phyloP scores from a whole-genome alignment of 2,888 invertebrate species.

The Anoplius nigerrimus region DNA sequence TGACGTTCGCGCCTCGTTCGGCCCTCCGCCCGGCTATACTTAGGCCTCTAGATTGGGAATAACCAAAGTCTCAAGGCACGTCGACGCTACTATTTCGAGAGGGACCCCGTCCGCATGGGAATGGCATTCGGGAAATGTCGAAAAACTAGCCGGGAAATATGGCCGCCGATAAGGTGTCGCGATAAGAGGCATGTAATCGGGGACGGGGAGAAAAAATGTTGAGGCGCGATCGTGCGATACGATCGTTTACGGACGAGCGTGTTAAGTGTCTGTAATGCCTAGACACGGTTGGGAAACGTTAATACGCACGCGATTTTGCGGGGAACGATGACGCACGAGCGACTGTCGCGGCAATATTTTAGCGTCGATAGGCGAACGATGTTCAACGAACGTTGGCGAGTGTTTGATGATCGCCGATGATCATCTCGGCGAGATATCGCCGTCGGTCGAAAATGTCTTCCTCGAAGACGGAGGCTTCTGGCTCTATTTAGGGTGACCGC shows the following conservation, averaged over 20 bases:
- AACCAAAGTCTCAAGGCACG: slow-evolving; percentile 16
- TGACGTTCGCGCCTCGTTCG: neutral
- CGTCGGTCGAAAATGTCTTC: slow-evolving; percentile 50
- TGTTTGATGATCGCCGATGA: slow-evolving; percentile 22
- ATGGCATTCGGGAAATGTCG: slow-evolving; percentile 12
- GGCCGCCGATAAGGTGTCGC: too few species aligned
- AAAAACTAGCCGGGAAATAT: too few species aligned
- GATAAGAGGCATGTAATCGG: too few species aligned
- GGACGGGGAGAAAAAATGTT: too few species aligned
- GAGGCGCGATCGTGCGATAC: too few species aligned
- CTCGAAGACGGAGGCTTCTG: slow-evolving; percentile 47
- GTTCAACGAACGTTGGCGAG: too few species aligned
- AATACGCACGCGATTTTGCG: too few species aligned
- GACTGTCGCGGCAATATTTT: neutral
- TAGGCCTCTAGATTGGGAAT: slow-evolving; percentile 53
- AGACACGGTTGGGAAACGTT: too few species aligned
- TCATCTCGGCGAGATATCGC: slow-evolving; percentile 17
- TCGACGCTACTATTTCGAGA: slow-evolving; percentile 35
- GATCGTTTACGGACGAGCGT: too few species aligned
- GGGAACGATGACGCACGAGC: neutral
- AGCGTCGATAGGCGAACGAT: too few species aligned
- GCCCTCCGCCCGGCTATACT: slow-evolving; percentile 40
- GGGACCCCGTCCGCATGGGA: neutral
- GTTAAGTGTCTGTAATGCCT: too few species aligned
- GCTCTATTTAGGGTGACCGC: slow-evolving; percentile 66